Evolutionary conservation across 2,888 invertebrate species (phyloP), one percentile per base, ranked within the genome.

Genomic region (Thymelicus acteon): DNA sequence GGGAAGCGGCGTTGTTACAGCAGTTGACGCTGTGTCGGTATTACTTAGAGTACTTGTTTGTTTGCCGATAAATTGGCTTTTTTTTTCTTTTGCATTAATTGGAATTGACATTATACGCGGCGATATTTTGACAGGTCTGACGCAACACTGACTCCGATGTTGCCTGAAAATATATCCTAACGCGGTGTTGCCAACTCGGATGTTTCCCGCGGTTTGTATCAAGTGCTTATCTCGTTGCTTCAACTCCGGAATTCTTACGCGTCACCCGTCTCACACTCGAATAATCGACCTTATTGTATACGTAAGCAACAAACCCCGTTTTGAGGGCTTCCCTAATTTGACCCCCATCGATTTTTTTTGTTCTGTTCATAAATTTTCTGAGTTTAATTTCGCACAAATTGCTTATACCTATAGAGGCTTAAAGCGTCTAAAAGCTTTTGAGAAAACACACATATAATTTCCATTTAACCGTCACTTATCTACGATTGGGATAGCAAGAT

Each of bases 391-490:
- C 19, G 7, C 12, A 31, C 31, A 57, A 57, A 57, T 57, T 57
- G 57, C 57, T 57, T 57, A 57, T 57, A 52, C 19, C 49, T 52
- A 52, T 52, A 7, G 49, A 8, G 15, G 49, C 49, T 52, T 19
- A 52, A 7, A 57, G 40, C 24, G 12, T 57, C 54, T 39, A 37
- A 61, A 44, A 61, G 52, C 40, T 61, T 39, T 57, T 63, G 62
- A 70, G 72, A 72, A 64, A 71, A 74, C 74, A 69, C 73, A 78
- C 78, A 77, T 83, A 87, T 86, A 87, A 86, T 88, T 88, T 85
- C 86, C 82, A 81, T 86, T 83, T 83, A 86, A 86, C 86, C 88
- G 87, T 87, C 87, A 87, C 87, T 90, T 91, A 91, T 91, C 89
- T 87, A 78, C 84, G 82, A 84, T 87, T 86, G 86, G 89, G 84